These are phyloP conservation scores for Holothuria leucospilota DNA, from an alignment of 53 echinoderm and acorn worm species.

Conservation along the genomic window DNA sequence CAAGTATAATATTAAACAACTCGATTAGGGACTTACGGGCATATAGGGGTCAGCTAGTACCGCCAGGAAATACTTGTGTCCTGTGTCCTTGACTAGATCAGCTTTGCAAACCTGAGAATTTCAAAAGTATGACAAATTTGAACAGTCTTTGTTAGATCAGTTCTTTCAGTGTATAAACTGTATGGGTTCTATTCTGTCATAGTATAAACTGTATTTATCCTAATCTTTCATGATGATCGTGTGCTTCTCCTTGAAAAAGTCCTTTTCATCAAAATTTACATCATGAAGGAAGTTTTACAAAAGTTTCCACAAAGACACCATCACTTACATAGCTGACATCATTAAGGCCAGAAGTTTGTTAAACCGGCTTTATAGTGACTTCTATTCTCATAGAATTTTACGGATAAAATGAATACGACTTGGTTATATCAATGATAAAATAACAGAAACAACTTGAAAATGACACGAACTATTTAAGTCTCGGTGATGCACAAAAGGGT, in stretches of 20 bases:
- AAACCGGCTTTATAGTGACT: no score
- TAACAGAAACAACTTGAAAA: no score
- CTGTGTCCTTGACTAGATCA: constrained; percentile 93
- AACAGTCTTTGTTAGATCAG: not conserved
- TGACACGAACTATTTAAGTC: no score
- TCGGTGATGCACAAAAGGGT: no score
- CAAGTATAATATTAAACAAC: no score
- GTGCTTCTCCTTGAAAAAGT: not conserved
- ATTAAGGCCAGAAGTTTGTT: no score
- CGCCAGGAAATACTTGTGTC: constrained; percentile 96
- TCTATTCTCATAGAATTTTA: no score
- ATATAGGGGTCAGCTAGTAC: constrained; percentile 95
- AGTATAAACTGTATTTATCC: not conserved
- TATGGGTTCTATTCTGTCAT: not conserved
- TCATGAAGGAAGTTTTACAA: not conserved
- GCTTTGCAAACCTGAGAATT: constrained; percentile 89
- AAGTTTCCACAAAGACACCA: no score
- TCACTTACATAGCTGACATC: no score
- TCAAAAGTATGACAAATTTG: not conserved
- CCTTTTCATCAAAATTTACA: no score
- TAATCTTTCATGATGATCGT: not conserved
- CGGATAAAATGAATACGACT: no score
- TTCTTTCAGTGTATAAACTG: not conserved
- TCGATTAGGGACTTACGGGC: constrained; percentile 75
- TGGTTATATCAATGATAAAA: no score